phyloP scores from a whole-genome alignment of 2,888 invertebrate species.

The Aphodius granarius region DNA sequence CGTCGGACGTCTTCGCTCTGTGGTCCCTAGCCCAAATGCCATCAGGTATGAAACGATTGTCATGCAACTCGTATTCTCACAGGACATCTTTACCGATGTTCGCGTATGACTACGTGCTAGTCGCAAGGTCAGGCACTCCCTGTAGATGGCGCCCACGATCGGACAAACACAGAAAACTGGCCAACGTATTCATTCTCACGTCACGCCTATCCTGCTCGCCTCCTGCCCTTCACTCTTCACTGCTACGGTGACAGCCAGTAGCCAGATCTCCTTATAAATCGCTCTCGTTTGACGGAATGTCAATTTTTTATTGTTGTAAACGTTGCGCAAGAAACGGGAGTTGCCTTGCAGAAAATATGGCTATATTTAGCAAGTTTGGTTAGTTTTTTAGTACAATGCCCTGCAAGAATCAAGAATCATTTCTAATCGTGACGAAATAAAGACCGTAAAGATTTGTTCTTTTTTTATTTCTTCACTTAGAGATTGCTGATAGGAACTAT shows the following conservation, averaged over 20 bases:
- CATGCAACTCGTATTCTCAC: neutral
- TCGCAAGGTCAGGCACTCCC: neutral
- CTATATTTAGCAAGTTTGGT: neutral
- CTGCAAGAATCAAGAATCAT: no score
- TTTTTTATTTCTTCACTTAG: no score
- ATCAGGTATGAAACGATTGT: neutral
- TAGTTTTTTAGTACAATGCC: neutral
- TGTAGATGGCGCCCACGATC: neutral
- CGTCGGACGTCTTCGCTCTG: neutral
- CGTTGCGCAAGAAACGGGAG: neutral
- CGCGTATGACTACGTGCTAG: neutral
- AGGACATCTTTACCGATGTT: neutral
- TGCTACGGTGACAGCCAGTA: neutral
- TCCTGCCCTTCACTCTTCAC: neutral
- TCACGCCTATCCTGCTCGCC: neutral
- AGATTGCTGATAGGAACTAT: no score
- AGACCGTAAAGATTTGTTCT: no score
- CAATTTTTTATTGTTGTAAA: neutral
- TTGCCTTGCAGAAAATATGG: neutral
- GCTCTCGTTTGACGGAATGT: neutral
- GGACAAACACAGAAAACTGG: neutral
- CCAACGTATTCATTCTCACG: neutral
- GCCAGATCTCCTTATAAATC: neutral
- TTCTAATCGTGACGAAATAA: no score
- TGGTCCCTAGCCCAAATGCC: neutral